Evolutionary conservation across 2,797 vertebrate genomes (phyloP).

Genomic region (Sebastes melanostomus): DNA sequence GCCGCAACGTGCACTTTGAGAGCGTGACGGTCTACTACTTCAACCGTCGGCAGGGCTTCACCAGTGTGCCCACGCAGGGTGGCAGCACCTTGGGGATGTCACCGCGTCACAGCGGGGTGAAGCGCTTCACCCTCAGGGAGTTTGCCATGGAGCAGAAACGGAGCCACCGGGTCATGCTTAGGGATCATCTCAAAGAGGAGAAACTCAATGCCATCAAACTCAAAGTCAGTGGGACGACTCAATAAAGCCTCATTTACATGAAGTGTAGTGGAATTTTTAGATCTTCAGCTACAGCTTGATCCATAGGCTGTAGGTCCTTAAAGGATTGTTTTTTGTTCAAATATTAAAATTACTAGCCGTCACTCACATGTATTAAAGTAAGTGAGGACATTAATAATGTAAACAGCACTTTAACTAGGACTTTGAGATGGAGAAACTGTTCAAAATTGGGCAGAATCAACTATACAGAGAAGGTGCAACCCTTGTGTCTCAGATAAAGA

Average conservation of each 20-base stretch:
- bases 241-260: background rate
- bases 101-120: slow-evolving; percentile 89
- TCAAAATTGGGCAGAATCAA: no score
- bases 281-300: background rate
- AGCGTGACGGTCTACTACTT: slow-evolving; percentile 97
- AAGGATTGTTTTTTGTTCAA: background rate
- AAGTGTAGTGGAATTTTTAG: background rate
- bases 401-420: background rate
- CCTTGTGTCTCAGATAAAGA: no score
- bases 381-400: background rate
- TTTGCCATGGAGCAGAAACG: slow-evolving; percentile 92
- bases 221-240: slow-evolving; percentile 80
- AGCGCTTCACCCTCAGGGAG: slow-evolving; percentile 90
- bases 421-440: background rate
- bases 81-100: slow-evolving; percentile 95
- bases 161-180: slow-evolving; percentile 89
- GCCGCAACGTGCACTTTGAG: slow-evolving; percentile 92
- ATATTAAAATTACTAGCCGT: background rate
- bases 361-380: background rate
- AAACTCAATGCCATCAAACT: slow-evolving; percentile 91
- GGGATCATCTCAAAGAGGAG: slow-evolving; percentile 92
- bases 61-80: slow-evolving; percentile 93
- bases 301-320: background rate
- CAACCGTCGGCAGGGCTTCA: slow-evolving; percentile 92
- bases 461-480: background rate